phyloP scores from a whole-genome alignment of 2,113 vertebrate species.

The Boulengeromyrus knoepffleri region DNA sequence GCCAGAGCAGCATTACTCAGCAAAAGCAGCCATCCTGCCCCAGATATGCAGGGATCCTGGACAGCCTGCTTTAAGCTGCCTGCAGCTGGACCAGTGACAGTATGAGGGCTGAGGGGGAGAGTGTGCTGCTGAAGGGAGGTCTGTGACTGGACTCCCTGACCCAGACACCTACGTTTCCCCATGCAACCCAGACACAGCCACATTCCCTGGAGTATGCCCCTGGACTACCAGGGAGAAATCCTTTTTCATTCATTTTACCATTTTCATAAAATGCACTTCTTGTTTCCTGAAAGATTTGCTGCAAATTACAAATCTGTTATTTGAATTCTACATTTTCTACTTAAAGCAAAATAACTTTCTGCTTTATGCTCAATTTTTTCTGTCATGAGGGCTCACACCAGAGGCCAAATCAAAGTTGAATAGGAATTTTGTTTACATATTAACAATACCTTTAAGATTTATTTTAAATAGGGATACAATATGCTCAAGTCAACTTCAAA shows the following conservation, averaged over 20 bases:
- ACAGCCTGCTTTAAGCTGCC: background rate
- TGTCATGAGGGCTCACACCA: background rate
- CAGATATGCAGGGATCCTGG: constrained; percentile 10
- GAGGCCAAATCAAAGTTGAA: background rate
- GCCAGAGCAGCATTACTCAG: background rate
- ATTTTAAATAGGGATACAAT: background rate
- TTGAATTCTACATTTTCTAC: background rate
- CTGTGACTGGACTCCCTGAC: background rate
- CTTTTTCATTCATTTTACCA: background rate
- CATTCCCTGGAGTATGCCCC: background rate
- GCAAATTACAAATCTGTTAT: background rate
- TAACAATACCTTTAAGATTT: background rate
- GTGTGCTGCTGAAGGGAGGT: background rate
- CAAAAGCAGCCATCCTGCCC: background rate
- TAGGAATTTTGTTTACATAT: background rate
- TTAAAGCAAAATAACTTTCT: background rate
- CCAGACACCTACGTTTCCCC: background rate
- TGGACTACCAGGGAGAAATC: background rate
- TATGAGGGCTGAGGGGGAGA: background rate
- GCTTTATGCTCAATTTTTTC: background rate
- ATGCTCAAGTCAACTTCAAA: background rate
- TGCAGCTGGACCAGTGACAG: constrained; percentile 23
- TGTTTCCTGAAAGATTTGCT: background rate
- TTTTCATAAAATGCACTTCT: background rate
- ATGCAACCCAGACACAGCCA: constrained; percentile 17